A percentile compares a stretch with the other conserved stretches of the same genome.
These are phyloP conservation scores for Drosophila meridiana DNA, from an alignment of 2,888 invertebrate genomes.

Conservation along the genomic window DNA sequence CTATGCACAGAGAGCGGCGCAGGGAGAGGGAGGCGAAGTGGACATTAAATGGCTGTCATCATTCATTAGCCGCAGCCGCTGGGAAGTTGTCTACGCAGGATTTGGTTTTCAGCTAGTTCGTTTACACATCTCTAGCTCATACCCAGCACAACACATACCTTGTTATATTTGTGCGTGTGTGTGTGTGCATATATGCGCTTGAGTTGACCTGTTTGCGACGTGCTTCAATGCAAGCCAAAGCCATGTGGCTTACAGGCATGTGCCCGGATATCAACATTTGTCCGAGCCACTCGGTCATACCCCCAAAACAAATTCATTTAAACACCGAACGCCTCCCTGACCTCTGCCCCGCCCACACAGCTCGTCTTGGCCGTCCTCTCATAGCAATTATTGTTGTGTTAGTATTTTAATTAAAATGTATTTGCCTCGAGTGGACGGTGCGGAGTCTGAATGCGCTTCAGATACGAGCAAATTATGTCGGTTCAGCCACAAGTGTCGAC, in stretches of 20 bases:
- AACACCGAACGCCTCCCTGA: neutral
- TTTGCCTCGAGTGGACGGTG: slow-evolving; percentile 42
- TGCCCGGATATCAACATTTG: slow-evolving; percentile 8
- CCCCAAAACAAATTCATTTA: slow-evolving; percentile 61
- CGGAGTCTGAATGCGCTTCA: neutral
- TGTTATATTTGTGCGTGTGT: neutral
- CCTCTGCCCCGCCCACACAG: neutral
- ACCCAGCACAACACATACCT: slow-evolving; percentile 30
- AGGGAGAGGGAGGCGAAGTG: slow-evolving; percentile 4
- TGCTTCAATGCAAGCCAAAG: slow-evolving; percentile 43
- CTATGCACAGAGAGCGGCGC: neutral
- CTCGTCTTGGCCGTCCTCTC: slow-evolving; percentile 12
- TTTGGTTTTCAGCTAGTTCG: slow-evolving; percentile 49
- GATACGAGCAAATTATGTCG: slow-evolving; percentile 43
- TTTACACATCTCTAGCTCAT: slow-evolving; percentile 65
- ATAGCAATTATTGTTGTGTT: slow-evolving; percentile 73
- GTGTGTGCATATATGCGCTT: slow-evolving; percentile 9
- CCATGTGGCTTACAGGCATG: slow-evolving; percentile 51
- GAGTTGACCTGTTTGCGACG: slow-evolving; percentile 43
- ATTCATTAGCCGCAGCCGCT: slow-evolving; percentile 74
- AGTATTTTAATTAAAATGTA: slow-evolving; percentile 79
- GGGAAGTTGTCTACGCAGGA: slow-evolving; percentile 61
- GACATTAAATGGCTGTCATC: slow-evolving; percentile 75
- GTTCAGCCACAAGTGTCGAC: slow-evolving; percentile 48
- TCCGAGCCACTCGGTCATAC: slow-evolving; percentile 12